phyloP scores from a whole-genome alignment of 2,113 vertebrate species.

The Gracilinanus agilis region DNA sequence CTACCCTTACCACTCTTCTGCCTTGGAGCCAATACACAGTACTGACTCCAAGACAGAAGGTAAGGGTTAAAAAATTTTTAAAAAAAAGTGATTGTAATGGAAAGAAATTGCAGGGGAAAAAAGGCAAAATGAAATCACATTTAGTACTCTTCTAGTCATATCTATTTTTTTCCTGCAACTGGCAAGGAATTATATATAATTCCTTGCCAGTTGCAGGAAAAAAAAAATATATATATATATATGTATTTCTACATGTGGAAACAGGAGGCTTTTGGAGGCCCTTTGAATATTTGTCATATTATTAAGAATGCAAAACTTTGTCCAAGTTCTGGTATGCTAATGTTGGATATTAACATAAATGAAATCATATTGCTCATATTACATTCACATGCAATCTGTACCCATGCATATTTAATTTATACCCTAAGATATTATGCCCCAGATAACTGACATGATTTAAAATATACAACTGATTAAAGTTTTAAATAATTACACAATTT shows the following conservation, averaged over 20 bases:
- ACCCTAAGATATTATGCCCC: background rate
- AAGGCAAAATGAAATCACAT: background rate
- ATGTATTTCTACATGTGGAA: background rate
- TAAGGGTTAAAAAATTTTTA: too few relatives aligned
- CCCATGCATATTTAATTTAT: background rate
- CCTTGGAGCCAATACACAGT: too few relatives aligned
- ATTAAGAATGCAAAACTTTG: background rate
- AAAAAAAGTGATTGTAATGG: background rate
- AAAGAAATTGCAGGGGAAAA: background rate
- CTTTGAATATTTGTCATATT: background rate
- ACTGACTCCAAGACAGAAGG: too few relatives aligned
- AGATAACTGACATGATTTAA: background rate
- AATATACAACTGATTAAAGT: background rate
- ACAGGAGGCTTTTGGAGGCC: background rate
- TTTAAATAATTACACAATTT: background rate
- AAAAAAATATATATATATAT: too few relatives aligned
- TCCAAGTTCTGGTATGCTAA: background rate
- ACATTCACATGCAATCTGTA: background rate
- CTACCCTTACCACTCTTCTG: too few relatives aligned
- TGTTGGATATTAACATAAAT: background rate
- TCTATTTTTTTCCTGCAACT: background rate
- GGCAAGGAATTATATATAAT: background rate
- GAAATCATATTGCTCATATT: slow-evolving; percentile 2
- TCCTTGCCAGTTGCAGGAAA: too few relatives aligned
- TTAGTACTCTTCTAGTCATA: background rate